These are phyloP conservation scores for Teleogryllus oceanicus DNA, from an alignment of 2,888 invertebrate genomes.

Conservation along the genomic window DNA sequence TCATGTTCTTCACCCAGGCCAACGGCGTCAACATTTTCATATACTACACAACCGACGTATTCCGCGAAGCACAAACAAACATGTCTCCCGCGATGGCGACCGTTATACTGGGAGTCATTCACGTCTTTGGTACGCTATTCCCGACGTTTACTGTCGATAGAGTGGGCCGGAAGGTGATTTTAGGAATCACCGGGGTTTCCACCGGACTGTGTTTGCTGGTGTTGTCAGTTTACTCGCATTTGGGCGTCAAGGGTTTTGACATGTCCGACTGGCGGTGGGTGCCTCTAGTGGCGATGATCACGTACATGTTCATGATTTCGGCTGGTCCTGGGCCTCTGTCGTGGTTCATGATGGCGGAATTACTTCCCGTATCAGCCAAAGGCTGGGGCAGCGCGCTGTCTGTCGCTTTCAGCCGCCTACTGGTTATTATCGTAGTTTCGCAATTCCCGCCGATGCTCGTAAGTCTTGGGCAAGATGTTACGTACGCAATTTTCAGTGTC, in stretches of 20 bases:
- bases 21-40: background rate
- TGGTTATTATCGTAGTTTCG: slow-evolving; percentile 66
- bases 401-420: slow-evolving; percentile 70
- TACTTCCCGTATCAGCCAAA: slow-evolving; percentile 68
- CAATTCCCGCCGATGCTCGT: slow-evolving; percentile 43
- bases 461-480: slow-evolving; percentile 19
- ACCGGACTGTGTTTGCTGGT: background rate
- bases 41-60: background rate
- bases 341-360: slow-evolving; percentile 74
- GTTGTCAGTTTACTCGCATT: background rate
- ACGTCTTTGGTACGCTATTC: background rate
- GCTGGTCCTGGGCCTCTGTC: slow-evolving; percentile 77
- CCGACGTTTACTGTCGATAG: background rate
- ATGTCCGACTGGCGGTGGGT: slow-evolving; percentile 55
- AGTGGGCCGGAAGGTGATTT: background rate
- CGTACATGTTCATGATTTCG: slow-evolving; percentile 66
- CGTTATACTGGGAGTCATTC: background rate
- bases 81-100: background rate
- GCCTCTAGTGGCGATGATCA: slow-evolving; percentile 61
- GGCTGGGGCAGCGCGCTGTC: slow-evolving; percentile 71
- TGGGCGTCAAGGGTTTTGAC: background rate
- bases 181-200: background rate
- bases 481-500: slow-evolving; percentile 30
- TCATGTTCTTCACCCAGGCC: background rate
- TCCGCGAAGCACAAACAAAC: background rate